Conservation (phyloP, 2,113 vertebrate species). For the Manacus vitellinus region DNA sequence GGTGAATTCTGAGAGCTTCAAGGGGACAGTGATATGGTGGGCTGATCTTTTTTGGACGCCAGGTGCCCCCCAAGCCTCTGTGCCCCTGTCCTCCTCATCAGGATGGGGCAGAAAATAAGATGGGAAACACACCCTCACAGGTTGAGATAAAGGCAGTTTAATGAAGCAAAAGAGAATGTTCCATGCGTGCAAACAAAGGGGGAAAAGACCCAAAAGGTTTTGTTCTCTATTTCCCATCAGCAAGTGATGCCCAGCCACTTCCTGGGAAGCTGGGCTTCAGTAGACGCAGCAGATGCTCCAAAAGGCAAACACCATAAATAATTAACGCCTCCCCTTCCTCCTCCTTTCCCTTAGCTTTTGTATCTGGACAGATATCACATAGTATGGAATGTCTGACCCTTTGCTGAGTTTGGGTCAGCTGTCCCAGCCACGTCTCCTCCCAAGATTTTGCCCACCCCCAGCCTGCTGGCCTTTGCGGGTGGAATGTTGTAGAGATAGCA, state of each 20-base stretch:
- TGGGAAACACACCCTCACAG: neutral
- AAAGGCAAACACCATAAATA: neutral
- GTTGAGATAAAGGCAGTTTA: neutral
- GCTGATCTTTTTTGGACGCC: neutral
- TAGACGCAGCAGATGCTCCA: neutral
- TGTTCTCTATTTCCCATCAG: neutral
- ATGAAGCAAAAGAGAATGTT: neutral
- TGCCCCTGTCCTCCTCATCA: neutral
- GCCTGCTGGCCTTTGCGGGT: neutral
- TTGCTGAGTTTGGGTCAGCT: neutral
- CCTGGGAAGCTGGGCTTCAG: fast-evolving
- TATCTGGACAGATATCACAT: neutral
- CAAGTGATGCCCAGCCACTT: neutral
- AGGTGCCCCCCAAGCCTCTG: neutral
- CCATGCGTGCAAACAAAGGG: neutral
- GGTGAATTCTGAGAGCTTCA: neutral
- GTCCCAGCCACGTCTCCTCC: neutral
- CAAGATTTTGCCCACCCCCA: neutral
- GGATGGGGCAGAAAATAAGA: neutral
- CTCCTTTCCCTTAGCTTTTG: neutral
- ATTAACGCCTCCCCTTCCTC: neutral
- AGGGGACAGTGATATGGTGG: too few species aligned
- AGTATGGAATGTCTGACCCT: too few species aligned
- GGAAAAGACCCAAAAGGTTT: neutral
- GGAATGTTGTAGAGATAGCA: neutral